Conservation (phyloP, 2,888 invertebrate species). For the Phortica okadai region DNA sequence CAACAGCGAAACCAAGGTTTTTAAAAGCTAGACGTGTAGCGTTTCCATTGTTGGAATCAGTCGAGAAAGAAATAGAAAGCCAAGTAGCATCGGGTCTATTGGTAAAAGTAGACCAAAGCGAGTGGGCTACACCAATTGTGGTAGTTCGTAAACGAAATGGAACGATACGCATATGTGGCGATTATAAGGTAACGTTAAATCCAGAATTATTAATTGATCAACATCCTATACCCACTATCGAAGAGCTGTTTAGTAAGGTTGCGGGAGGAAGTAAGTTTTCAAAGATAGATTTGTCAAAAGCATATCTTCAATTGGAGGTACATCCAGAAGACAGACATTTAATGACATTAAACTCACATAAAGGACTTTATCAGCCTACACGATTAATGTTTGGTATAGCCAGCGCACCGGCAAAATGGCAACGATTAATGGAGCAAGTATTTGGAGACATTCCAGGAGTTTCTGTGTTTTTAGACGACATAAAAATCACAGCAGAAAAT, state of each 20-base stretch:
- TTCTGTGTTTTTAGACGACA: no score
- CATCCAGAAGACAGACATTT: conserved; percentile 48
- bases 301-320: conserved; percentile 70
- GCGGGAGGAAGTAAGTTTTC: conserved; percentile 54
- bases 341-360: conserved; percentile 66
- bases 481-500: no score
- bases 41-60: conserved; percentile 48
- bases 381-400: conserved; percentile 66
- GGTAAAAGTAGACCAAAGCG: conserved; percentile 52
- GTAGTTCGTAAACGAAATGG: conserved; percentile 57
- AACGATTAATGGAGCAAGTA: no score
- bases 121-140: conserved; percentile 40
- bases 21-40: conserved; percentile 54
- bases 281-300: conserved; percentile 63
- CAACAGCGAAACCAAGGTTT: conserved; percentile 46
- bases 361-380: conserved; percentile 60
- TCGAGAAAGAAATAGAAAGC: conserved; percentile 47
- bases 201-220: conserved; percentile 53
- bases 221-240: conserved; percentile 57
- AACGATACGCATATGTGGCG: conserved; percentile 54
- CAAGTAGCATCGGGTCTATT: conserved; percentile 43
- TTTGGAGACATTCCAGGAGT: no score
- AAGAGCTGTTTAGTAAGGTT: conserved; percentile 55
- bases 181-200: no score
- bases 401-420: no score